A percentile compares a stretch with the other conserved stretches of the same genome.
phyloP scores from a whole-genome alignment of 2,797 vertebrate genomes.

The Peromyscus attwateri region DNA sequence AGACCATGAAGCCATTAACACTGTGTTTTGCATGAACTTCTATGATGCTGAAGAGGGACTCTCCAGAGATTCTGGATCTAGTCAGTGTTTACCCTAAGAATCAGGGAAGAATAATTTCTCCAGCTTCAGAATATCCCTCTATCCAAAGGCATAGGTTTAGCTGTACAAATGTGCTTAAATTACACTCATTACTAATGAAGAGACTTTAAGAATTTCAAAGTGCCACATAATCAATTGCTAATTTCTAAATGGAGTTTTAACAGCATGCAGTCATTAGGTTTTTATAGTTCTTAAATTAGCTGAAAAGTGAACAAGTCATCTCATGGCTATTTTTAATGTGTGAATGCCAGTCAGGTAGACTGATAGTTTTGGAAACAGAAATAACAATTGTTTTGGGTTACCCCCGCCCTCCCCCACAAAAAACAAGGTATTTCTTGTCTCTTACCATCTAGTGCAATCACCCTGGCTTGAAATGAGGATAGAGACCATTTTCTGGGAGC shows the following conservation, averaged over 20 bases:
- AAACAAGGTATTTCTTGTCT: slow-evolving; percentile 29
- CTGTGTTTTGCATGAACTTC: not conserved
- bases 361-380: slow-evolving; percentile 58
- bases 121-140: not conserved
- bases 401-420: not conserved
- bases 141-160: slow-evolving; percentile 21
- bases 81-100: not conserved
- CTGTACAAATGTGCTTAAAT: slow-evolving; percentile 68
- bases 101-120: not conserved
- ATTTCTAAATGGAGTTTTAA: slow-evolving; percentile 73
- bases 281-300: slow-evolving; percentile 73
- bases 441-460: slow-evolving; percentile 2
- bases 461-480: not conserved
- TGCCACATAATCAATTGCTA: slow-evolving; percentile 71
- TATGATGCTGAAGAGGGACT: not conserved
- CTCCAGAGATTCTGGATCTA: not conserved
- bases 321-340: slow-evolving; percentile 44
- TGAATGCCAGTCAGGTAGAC: slow-evolving; percentile 37
- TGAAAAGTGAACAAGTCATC: slow-evolving; percentile 68
- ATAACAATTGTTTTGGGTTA: slow-evolving; percentile 36
- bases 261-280: slow-evolving; percentile 61
- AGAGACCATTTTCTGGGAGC: slow-evolving; percentile 13
- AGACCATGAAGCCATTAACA: not conserved
- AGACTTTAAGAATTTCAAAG: slow-evolving; percentile 71
- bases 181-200: slow-evolving; percentile 67